Percentiles rank a stretch among this genome's conserved stretches.
phyloP scores from a whole-genome alignment of 2,888 invertebrate species.

The Dione vanillae region DNA sequence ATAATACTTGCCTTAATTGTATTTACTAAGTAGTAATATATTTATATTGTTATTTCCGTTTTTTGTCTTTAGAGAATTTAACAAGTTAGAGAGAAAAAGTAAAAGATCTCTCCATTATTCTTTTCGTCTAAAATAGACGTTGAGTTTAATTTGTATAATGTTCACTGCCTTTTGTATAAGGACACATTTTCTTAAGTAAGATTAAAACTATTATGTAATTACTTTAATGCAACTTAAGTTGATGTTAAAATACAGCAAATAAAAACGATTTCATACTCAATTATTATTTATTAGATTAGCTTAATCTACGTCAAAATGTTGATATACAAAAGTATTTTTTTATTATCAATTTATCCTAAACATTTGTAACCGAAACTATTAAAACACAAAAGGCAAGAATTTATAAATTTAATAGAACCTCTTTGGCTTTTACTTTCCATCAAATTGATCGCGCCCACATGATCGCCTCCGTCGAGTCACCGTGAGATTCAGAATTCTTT shows the following conservation, averaged over 20 bases:
- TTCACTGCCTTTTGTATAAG: too few species aligned
- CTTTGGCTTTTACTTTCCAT: conserved; percentile 37
- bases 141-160: neutral
- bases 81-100: too few species aligned
- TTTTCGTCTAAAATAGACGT: too few species aligned
- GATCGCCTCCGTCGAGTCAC: conserved; percentile 7
- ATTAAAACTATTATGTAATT: too few species aligned
- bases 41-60: too few species aligned
- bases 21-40: neutral
- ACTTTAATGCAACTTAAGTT: too few species aligned
- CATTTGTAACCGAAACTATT: neutral
- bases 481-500: conserved; percentile 16
- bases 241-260: too few species aligned
- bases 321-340: neutral
- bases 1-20: neutral
- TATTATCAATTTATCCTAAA: neutral
- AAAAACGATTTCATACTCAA: too few species aligned
- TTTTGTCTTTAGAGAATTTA: too few species aligned
- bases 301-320: neutral
- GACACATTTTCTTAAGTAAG: too few species aligned
- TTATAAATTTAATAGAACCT: conserved; percentile 22
- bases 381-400: neutral
- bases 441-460: conserved; percentile 29
- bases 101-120: too few species aligned
- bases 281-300: too few species aligned